Evolutionary conservation across 1,140 invertebrate genomes (phyloP).

Genomic region (Sesamia nonagrioides): DNA sequence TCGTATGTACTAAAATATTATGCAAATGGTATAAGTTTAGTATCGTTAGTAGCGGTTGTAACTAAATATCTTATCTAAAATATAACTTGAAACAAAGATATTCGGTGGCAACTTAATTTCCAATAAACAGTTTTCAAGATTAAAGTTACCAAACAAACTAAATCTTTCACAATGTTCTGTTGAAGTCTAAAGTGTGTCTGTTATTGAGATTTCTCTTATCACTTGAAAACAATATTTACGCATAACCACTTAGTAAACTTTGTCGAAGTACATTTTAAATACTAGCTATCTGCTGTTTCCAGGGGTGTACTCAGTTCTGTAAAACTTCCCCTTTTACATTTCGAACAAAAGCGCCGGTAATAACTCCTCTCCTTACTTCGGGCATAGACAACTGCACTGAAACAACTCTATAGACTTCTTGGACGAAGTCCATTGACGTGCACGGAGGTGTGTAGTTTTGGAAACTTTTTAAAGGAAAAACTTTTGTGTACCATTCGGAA

Average conservation of each 20-base stretch:
- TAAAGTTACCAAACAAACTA: conserved; percentile 19
- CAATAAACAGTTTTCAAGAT: conserved; percentile 31
- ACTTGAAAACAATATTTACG: conserved; percentile 18
- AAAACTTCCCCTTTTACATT: conserved; percentile 74
- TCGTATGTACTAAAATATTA: too few relatives aligned
- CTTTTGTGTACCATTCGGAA: conserved; percentile 56
- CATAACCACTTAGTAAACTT: conserved; percentile 29
- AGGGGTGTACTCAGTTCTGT: conserved; percentile 58
- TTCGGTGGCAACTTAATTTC: neutral
- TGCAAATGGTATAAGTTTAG: too few relatives aligned
- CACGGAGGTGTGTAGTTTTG: conserved; percentile 66
- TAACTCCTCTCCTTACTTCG: conserved; percentile 64
- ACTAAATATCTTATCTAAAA: neutral
- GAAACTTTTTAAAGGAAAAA: conserved; percentile 68
- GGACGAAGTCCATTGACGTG: conserved; percentile 72
- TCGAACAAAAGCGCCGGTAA: conserved; percentile 75
- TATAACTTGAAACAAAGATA: neutral
- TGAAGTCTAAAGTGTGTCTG: conserved; percentile 8
- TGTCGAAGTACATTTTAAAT: conserved; percentile 28
- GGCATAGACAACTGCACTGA: conserved; percentile 56
- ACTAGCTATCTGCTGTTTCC: conserved; percentile 51
- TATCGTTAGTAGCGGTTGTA: too few relatives aligned
- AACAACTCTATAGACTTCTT: conserved; percentile 64
- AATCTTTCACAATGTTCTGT: conserved; percentile 1
- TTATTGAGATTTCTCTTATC: conserved; percentile 12